Evolutionary conservation across 2,113 vertebrate genomes (phyloP), one percentile per base, ranked within the genome.

Genomic region (Prietella phreatophila): DNA sequence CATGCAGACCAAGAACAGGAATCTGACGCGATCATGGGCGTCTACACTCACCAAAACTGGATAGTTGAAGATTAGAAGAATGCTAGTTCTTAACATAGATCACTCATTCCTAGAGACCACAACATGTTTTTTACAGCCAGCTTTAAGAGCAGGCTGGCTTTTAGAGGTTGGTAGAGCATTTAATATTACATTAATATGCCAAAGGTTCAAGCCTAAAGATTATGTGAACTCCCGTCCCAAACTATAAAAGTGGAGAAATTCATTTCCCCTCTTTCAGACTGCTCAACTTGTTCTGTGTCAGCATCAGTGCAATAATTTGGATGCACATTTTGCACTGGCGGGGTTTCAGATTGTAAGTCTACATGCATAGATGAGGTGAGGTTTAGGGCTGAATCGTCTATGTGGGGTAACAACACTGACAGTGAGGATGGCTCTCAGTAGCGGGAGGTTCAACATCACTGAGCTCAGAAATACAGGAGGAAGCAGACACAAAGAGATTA

Each of bases 241-340:
- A 76, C 14, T 39, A 69, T 56, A 61, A 81, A 69, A 60, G 19
- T 0, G 7, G 65, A 86, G 15, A 63, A 20, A 36, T 73, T 84
- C 47, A 56, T 36, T 5, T 58, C 33, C 65, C 30, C 33, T 39
- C 17, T 63, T 33, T 75, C 25, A 75, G 15, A 60, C 14, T 56
- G 79, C 36, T 87, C 25, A 33, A 56, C 53, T 71, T 63, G 11
- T 82, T 39, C 55, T 47, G 36, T 56, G 73, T n/a, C 82, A 88
- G 15, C 39, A 88, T 82, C 56, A 58, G 85, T 75, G 84, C 25
- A 39, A 83, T 33, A 5, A 81, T 84, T 71, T 83, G 39, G 36
- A 88, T 55, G 20, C 63, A 83, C 60, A 55, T 83, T 88, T 80
- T 61, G 79, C 30, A 50, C 61, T 71, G 63, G 82, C 53, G 30